A percentile compares a stretch with the other conserved stretches of the same genome.
These are phyloP conservation scores for Helicorthomorpha holstii DNA, from an alignment of 1,140 invertebrate genomes.

Conservation along the genomic window DNA sequence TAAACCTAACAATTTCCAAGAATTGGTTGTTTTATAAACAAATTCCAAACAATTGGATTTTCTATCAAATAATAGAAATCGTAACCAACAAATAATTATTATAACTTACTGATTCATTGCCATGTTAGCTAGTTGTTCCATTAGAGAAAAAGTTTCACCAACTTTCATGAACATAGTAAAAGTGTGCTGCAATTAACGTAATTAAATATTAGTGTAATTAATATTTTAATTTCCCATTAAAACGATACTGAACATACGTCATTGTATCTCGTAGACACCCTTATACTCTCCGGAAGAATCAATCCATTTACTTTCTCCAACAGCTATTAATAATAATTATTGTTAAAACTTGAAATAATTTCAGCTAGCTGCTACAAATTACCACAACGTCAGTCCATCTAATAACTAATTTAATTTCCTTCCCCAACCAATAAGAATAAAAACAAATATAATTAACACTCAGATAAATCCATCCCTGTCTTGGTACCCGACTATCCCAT, in stretches of 20 bases:
- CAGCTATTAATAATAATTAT: slow-evolving; percentile 19
- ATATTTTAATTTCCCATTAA: too few relatives aligned
- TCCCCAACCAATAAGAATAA: slow-evolving; percentile 83
- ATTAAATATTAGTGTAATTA: slow-evolving; percentile 3
- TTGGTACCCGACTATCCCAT: slow-evolving; percentile 76
- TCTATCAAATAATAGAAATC: slow-evolving; percentile 20
- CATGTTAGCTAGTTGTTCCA: slow-evolving; percentile 90
- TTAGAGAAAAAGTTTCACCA: slow-evolving; percentile 68
- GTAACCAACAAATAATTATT: not conserved
- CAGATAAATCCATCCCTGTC: slow-evolving; percentile 90
- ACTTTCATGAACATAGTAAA: slow-evolving; percentile 83
- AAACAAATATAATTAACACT: slow-evolving; percentile 92
- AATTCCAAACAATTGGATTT: not conserved
- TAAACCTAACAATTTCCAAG: too few relatives aligned
- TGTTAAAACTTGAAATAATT: slow-evolving; percentile 9
- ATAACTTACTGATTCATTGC: slow-evolving; percentile 74
- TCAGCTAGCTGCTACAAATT: slow-evolving; percentile 7
- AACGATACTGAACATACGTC: slow-evolving; percentile 37
- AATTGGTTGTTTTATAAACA: too few relatives aligned
- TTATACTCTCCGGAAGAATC: slow-evolving; percentile 67
- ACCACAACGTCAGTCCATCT: slow-evolving; percentile 42
- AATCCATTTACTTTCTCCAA: slow-evolving; percentile 29
- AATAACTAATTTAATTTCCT: slow-evolving; percentile 71
- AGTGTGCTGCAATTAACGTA: slow-evolving; percentile 38
- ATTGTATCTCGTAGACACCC: slow-evolving; percentile 61